phyloP scores from a whole-genome alignment of 1,140 invertebrate genomes.

The Diplogasteroides magnus region DNA sequence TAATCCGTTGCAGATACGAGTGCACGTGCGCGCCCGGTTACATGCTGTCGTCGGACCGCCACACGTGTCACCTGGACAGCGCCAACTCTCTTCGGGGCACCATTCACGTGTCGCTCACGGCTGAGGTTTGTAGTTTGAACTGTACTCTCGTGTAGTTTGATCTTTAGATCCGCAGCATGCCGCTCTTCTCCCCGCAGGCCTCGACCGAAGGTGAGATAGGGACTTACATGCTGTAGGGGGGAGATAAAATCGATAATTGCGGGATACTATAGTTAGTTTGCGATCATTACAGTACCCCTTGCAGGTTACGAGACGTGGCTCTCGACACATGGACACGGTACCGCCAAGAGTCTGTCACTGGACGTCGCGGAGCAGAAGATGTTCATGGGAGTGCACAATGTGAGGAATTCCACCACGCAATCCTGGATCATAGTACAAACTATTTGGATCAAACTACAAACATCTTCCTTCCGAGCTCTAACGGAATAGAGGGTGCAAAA shows the following conservation, averaged over 20 bases:
- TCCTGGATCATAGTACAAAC: too few relatives aligned
- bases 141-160: neutral
- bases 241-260: too few relatives aligned
- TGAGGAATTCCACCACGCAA: too few relatives aligned
- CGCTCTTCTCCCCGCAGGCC: constrained; percentile 6
- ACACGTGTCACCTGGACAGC: constrained; percentile 15
- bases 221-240: too few relatives aligned
- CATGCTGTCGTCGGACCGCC: constrained; percentile 6
- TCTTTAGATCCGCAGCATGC: constrained; percentile 17
- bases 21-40: constrained; percentile 23
- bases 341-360: constrained; percentile 8
- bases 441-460: too few relatives aligned
- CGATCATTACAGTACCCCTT: too few relatives aligned
- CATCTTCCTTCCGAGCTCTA: too few relatives aligned
- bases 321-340: constrained; percentile 2
- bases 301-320: constrained; percentile 2
- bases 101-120: constrained; percentile 10
- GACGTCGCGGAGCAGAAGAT: constrained; percentile 6
- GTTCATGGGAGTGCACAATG: neutral
- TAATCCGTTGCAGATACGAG: constrained; percentile 10
- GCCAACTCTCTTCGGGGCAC: constrained; percentile 6
- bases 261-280: too few relatives aligned
- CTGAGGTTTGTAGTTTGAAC: constrained; percentile 10
- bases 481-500: too few relatives aligned
- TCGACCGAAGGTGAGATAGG: too few relatives aligned